Evolutionary conservation across 1,140 invertebrate genomes (phyloP).

Genomic region (Drosophila neocordata): DNA sequence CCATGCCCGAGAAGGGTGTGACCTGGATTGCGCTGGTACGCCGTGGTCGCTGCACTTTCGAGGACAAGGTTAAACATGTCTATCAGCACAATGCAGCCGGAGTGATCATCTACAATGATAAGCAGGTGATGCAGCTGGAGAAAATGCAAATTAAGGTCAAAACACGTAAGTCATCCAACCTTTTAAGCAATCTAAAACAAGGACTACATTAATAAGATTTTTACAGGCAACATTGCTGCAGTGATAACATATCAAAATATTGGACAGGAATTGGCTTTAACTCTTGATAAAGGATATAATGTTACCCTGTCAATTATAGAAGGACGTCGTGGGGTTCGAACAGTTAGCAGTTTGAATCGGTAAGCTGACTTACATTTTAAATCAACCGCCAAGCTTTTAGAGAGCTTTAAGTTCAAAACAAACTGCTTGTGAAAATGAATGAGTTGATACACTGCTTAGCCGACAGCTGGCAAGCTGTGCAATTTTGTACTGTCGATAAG

Average conservation of each 20-base stretch:
- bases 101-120: slow-evolving; percentile 90
- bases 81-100: slow-evolving; percentile 87
- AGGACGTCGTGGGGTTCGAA: slow-evolving; percentile 84
- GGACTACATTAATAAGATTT: too few relatives aligned
- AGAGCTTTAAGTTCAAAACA: neutral
- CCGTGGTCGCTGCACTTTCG: slow-evolving; percentile 89
- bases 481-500: neutral
- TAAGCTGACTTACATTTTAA: slow-evolving; percentile 30
- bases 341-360: slow-evolving; percentile 84
- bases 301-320: slow-evolving; percentile 88
- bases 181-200: too few relatives aligned
- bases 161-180: slow-evolving; percentile 84
- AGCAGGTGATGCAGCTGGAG: slow-evolving; percentile 86
- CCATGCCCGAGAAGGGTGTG: slow-evolving; percentile 84
- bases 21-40: slow-evolving; percentile 91
- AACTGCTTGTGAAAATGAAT: neutral
- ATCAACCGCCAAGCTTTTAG: neutral
- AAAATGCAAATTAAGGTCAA: slow-evolving; percentile 88
- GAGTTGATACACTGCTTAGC: neutral
- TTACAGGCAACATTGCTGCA: slow-evolving; percentile 88
- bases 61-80: slow-evolving; percentile 89
- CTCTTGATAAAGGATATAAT: slow-evolving; percentile 87
- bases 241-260: slow-evolving; percentile 90
- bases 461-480: neutral
- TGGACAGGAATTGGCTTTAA: slow-evolving; percentile 88